phyloP scores from a whole-genome alignment of 2,888 invertebrate genomes.

The Volucella zonaria region DNA sequence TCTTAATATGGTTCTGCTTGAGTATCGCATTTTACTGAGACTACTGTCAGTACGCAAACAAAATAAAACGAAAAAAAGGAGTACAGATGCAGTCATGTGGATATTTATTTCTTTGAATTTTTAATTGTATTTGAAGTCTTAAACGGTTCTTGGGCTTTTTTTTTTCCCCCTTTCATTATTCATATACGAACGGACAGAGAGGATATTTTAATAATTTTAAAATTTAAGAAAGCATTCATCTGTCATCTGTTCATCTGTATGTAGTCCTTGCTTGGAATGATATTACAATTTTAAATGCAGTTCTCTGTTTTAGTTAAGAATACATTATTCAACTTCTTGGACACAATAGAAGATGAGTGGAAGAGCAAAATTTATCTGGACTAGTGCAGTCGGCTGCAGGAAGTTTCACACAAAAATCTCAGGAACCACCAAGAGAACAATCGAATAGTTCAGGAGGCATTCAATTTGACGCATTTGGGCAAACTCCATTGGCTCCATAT shows the following conservation, averaged over 20 bases:
- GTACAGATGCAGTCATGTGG: conserved; percentile 36
- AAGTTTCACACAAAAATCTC: conserved; percentile 73
- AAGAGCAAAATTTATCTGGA: conserved; percentile 78
- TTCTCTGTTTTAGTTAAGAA: no score
- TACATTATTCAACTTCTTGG: no score
- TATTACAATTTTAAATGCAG: no score
- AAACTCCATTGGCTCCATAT: conserved; percentile 46
- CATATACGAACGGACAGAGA: background rate
- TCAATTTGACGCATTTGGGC: conserved; percentile 32
- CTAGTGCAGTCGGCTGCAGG: conserved; percentile 80
- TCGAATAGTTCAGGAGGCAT: conserved; percentile 19
- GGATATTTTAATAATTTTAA: background rate
- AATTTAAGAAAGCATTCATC: background rate
- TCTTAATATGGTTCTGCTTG: conserved; percentile 16
- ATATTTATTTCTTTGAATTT: conserved; percentile 58
- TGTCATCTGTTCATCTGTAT: no score
- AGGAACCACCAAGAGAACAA: no score
- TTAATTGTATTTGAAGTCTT: conserved; percentile 41
- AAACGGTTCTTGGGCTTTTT: background rate
- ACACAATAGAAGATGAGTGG: no score
- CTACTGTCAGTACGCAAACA: background rate
- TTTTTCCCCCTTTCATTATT: background rate
- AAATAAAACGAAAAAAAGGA: conserved; percentile 4
- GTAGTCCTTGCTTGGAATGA: no score
- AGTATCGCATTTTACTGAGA: background rate